Conservation (phyloP, 2,113 vertebrate genomes). For the Nesogale talazaci region DNA sequence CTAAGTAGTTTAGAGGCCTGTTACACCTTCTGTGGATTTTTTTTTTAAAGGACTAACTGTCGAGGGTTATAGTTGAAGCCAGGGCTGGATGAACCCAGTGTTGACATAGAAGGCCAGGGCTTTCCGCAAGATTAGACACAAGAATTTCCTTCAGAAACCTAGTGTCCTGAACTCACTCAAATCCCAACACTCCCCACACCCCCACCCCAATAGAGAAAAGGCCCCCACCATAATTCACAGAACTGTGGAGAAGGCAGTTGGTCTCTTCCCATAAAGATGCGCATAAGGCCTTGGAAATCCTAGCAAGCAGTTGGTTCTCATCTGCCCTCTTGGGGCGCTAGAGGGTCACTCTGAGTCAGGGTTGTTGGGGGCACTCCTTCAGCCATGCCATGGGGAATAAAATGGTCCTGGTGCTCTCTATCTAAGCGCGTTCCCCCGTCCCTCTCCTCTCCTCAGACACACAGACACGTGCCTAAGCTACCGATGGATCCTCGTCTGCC, state of each 20-base stretch:
- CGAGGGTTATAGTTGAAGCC: not conserved
- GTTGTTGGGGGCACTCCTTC: not conserved
- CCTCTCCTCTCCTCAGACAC: not conserved
- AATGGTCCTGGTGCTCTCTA: not conserved
- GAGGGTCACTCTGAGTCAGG: too few relatives aligned
- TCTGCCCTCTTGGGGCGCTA: too few relatives aligned
- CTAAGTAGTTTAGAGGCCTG: not conserved
- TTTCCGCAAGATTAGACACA: not conserved
- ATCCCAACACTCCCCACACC: not conserved
- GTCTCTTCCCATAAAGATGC: too few relatives aligned
- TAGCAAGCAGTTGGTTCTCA: too few relatives aligned
- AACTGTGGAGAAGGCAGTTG: not conserved
- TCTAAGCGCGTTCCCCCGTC: not conserved
- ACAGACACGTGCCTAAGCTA: not conserved
- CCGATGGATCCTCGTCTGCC: not conserved
- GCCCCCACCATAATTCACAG: not conserved
- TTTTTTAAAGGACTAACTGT: too few relatives aligned
- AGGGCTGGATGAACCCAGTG: not conserved
- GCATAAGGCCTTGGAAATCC: too few relatives aligned
- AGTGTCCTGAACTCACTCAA: not conserved
- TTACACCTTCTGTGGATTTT: not conserved
- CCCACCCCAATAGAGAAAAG: not conserved
- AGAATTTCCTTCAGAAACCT: not conserved
- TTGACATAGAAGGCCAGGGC: not conserved
- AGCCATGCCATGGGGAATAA: not conserved